A percentile compares a stretch with the other conserved stretches of the same genome.
These are phyloP conservation scores for Neoitamus cyanurus DNA, from an alignment of 2,888 invertebrate genomes.

Conservation along the genomic window DNA sequence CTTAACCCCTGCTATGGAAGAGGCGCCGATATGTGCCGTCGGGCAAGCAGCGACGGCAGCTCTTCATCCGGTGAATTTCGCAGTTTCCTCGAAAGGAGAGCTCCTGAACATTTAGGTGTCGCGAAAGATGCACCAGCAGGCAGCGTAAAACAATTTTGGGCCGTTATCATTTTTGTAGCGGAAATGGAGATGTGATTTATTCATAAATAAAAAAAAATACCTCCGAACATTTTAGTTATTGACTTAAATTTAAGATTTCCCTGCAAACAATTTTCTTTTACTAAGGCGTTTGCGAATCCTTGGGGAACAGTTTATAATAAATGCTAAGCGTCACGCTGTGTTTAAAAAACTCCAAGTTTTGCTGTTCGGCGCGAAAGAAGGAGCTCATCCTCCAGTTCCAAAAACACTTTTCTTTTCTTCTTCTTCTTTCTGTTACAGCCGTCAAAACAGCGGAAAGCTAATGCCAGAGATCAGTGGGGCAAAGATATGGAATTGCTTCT, in stretches of 20 bases:
- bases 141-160: neutral
- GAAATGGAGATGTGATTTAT: neutral
- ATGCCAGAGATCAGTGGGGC: no score
- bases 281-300: neutral
- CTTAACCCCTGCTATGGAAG: constrained; percentile 42
- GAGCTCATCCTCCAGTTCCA: no score
- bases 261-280: neutral
- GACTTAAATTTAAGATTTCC: neutral
- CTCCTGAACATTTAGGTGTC: constrained; percentile 18
- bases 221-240: neutral
- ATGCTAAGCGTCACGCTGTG: no score
- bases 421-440: no score
- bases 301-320: no score
- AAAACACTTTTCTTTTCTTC: no score
- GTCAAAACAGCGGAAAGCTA: no score
- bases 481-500: no score
- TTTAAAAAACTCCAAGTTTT: no score
- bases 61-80: neutral
- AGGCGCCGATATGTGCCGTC: constrained; percentile 28
- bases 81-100: neutral
- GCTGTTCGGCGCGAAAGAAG: no score
- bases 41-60: neutral
- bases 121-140: neutral
- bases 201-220: neutral
- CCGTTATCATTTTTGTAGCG: neutral